Evolutionary conservation across 2,888 invertebrate genomes (phyloP).

Genomic region (Plebejus anna): DNA sequence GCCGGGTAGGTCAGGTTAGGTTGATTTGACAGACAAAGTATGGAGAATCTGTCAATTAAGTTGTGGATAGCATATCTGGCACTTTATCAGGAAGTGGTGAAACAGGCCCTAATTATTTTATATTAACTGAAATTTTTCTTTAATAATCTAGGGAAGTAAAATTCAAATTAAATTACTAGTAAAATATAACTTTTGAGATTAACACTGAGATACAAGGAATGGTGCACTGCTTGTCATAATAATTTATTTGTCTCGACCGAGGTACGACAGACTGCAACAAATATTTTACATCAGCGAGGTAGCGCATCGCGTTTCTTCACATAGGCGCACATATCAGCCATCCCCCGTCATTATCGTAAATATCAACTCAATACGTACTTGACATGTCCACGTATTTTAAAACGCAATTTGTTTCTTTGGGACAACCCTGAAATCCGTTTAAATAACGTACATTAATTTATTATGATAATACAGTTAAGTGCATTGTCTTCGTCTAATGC

Average conservation of each 20-base stretch:
- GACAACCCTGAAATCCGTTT: conserved; percentile 21
- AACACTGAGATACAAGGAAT: neutral
- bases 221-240: neutral
- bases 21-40: no score
- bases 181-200: no score
- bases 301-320: neutral
- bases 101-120: no score
- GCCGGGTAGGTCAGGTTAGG: no score
- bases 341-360: neutral
- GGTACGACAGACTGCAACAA: neutral
- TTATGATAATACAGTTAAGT: neutral
- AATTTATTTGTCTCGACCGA: neutral
- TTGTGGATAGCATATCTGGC: no score
- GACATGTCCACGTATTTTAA: conserved; percentile 10
- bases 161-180: no score
- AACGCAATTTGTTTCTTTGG: neutral
- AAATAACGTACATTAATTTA: neutral
- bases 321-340: neutral
- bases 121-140: no score
- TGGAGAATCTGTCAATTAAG: no score
- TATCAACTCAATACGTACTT: conserved; percentile 14
- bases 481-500: neutral
- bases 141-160: no score
- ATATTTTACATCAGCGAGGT: neutral
- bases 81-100: no score